Evolutionary conservation across 2,797 vertebrate species (phyloP).

Genomic region (Ammospiza maritima): DNA sequence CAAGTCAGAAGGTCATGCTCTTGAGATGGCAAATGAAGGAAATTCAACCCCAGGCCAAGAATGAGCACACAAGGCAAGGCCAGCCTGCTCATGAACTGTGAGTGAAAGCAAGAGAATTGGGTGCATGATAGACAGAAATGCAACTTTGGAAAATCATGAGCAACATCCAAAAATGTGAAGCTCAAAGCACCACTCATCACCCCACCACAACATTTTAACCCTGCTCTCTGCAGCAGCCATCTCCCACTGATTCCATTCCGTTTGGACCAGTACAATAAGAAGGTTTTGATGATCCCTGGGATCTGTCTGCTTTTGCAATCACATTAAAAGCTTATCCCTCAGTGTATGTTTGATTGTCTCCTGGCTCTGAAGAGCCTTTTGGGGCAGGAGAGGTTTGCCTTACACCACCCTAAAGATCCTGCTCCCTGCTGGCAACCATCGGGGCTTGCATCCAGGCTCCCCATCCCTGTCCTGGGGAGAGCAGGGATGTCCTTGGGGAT

Average conservation of each 20-base stretch:
- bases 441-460: not conserved
- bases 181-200: not conserved
- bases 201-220: not conserved
- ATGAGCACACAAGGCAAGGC: not conserved
- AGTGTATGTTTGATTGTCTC: not conserved
- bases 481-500: not conserved
- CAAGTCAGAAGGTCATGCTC: not conserved
- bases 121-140: not conserved
- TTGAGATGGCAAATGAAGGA: not conserved
- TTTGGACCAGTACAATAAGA: not conserved
- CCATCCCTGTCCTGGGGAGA: not conserved
- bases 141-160: not conserved
- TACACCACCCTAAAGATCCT: not conserved
- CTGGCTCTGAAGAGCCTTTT: not conserved
- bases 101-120: not conserved
- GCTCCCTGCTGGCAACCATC: fast-evolving
- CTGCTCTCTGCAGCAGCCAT: not conserved
- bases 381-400: not conserved
- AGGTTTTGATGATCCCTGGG: not conserved
- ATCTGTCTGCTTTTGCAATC: not conserved
- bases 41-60: not conserved
- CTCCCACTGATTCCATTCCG: not conserved
- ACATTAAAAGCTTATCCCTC: not conserved
- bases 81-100: not conserved
- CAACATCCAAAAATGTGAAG: not conserved